These are phyloP conservation scores for Hystrix brachyura DNA, from an alignment of 2,113 vertebrate species.

Conservation along the genomic window DNA sequence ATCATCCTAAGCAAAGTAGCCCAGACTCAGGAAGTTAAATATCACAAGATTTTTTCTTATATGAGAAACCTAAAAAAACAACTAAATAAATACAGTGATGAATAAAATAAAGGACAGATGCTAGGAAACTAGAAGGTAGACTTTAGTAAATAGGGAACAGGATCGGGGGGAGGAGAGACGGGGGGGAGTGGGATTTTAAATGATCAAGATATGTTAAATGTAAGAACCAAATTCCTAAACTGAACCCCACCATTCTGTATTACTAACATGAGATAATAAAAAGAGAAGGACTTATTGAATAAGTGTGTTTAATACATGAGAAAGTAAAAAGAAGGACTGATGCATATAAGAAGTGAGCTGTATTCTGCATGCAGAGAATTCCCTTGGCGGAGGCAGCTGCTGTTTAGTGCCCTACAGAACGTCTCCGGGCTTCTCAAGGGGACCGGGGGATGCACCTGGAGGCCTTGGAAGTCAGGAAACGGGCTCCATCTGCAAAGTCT, in stretches of 20 bases:
- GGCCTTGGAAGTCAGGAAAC: neutral
- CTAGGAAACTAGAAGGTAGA: neutral
- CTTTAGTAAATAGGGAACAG: neutral
- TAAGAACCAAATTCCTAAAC: neutral
- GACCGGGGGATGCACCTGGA: neutral
- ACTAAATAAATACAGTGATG: neutral
- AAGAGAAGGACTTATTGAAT: neutral
- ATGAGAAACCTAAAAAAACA: neutral
- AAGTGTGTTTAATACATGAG: neutral
- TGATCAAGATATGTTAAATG: neutral
- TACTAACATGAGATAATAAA: neutral
- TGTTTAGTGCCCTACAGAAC: neutral
- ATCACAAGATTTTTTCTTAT: neutral
- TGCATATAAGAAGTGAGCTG: neutral
- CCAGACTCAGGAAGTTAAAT: neutral
- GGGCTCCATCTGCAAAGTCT: neutral
- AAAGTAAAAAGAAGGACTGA: neutral
- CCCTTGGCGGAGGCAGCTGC: neutral
- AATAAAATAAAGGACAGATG: neutral
- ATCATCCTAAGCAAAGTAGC: neutral
- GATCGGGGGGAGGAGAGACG: neutral
- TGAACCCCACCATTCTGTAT: neutral
- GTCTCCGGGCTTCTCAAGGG: neutral
- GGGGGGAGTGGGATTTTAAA: neutral
- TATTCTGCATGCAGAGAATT: neutral